A percentile compares a stretch with the other conserved stretches of the same genome.
phyloP scores from a whole-genome alignment of 2,888 invertebrate genomes.

The Micropterix aruncella region DNA sequence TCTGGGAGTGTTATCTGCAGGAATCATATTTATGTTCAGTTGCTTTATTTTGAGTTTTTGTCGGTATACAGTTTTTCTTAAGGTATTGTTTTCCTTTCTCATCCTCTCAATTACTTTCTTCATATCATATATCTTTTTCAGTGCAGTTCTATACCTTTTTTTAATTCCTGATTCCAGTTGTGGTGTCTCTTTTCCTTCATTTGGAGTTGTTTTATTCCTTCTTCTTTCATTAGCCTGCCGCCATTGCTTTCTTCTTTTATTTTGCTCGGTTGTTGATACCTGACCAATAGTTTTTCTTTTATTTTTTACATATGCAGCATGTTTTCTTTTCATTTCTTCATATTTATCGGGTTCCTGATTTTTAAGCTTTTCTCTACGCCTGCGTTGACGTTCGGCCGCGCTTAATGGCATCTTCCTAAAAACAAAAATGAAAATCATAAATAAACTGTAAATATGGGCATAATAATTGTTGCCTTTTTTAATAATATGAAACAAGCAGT shows the following conservation, averaged over 20 bases:
- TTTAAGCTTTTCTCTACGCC: slow-evolving; percentile 4
- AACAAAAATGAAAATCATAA: slow-evolving; percentile 1
- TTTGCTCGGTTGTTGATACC: slow-evolving; percentile 2
- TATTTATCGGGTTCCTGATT: slow-evolving; percentile 4
- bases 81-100: slow-evolving; percentile 1
- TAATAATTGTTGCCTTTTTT: no score
- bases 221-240: no score
- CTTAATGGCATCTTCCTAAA: slow-evolving; percentile 2
- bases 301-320: slow-evolving; percentile 4
- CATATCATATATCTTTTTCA: slow-evolving; percentile 1
- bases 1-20: no score
- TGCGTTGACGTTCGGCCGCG: slow-evolving; percentile 4
- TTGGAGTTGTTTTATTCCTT: no score
- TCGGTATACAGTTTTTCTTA: slow-evolving; percentile 2
- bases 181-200: no score
- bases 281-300: slow-evolving; percentile 5
- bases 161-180: no score
- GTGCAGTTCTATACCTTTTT: no score
- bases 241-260: slow-evolving; percentile 1
- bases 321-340: slow-evolving; percentile 5
- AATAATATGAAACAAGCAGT: no score
- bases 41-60: no score
- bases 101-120: slow-evolving; percentile 1
- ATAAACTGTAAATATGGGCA: no score
- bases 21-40: no score